phyloP scores from a whole-genome alignment of 2,113 vertebrate genomes.

The Engystomops pustulosus region DNA sequence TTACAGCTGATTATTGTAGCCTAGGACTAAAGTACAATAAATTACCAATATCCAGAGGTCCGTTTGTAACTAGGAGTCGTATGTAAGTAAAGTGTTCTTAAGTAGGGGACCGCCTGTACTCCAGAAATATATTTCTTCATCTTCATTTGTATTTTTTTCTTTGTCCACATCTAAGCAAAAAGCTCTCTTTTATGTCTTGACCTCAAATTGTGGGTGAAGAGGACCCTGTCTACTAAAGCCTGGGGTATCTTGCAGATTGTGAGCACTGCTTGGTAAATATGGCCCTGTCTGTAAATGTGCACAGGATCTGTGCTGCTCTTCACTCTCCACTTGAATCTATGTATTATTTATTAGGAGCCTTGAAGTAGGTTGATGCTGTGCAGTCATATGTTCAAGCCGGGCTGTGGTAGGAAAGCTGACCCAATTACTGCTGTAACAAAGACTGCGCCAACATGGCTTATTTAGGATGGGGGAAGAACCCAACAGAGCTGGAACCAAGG shows the following conservation, averaged over 20 bases:
- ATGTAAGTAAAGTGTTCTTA: no score
- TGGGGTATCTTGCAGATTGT: background rate
- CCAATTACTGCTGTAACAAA: constrained; percentile 51
- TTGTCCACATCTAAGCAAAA: background rate
- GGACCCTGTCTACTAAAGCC: background rate
- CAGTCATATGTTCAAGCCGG: constrained; percentile 46
- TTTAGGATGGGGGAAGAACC: constrained; percentile 18
- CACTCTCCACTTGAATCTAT: constrained; percentile 48
- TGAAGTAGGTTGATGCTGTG: constrained; percentile 58
- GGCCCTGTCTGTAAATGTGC: constrained; percentile 29
- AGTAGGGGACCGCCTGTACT: no score
- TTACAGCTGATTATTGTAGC: no score
- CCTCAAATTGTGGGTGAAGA: background rate
- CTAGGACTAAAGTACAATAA: no score
- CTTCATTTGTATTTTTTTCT: no score
- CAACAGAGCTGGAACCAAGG: constrained; percentile 15
- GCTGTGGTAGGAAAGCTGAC: constrained; percentile 49
- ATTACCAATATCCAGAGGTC: no score
- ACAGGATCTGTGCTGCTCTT: constrained; percentile 36
- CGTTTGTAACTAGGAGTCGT: no score
- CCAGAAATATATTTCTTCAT: no score
- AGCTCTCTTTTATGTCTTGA: background rate
- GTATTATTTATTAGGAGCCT: constrained; percentile 59
- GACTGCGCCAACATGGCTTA: constrained; percentile 11
- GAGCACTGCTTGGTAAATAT: constrained; percentile 46